Percentiles rank a stretch among this genome's conserved stretches.
These are phyloP conservation scores for Peromyscus maniculatus DNA, from an alignment of 2,113 vertebrate species.

Conservation along the genomic window DNA sequence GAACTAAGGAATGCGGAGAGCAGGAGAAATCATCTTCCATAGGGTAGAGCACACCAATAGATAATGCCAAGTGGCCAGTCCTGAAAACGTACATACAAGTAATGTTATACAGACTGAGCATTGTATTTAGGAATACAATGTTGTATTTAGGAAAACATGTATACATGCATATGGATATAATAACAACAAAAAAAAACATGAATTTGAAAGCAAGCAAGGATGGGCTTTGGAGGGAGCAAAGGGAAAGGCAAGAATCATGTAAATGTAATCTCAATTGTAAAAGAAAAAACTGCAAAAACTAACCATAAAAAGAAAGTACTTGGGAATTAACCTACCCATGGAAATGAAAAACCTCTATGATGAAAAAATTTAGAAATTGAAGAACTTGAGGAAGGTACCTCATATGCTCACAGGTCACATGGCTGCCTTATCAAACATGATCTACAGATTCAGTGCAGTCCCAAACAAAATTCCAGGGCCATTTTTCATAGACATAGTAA, in stretches of 20 bases:
- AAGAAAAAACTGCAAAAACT: not conserved
- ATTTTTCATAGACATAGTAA: not conserved
- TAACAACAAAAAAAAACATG: too few species aligned
- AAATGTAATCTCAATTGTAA: not conserved
- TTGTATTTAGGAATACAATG: not conserved
- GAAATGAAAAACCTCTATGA: too few species aligned
- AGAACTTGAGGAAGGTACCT: not conserved
- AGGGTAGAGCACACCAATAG: not conserved
- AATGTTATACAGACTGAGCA: not conserved
- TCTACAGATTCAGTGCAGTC: not conserved
- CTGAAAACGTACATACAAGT: not conserved
- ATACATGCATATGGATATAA: not conserved
- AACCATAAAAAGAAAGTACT: not conserved
- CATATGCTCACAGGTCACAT: not conserved
- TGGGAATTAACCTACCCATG: not conserved
- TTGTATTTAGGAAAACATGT: not conserved
- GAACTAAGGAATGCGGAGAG: not conserved
- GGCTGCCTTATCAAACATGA: not conserved
- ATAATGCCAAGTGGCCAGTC: not conserved
- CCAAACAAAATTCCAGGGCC: not conserved
- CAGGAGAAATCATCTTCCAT: not conserved
- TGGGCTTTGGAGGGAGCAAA: not conserved
- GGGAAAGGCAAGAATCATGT: not conserved
- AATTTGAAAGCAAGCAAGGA: not conserved
- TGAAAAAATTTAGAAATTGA: not conserved